Conservation (phyloP, 2,888 invertebrate genomes). For the Drosophila aldrichi region DNA sequence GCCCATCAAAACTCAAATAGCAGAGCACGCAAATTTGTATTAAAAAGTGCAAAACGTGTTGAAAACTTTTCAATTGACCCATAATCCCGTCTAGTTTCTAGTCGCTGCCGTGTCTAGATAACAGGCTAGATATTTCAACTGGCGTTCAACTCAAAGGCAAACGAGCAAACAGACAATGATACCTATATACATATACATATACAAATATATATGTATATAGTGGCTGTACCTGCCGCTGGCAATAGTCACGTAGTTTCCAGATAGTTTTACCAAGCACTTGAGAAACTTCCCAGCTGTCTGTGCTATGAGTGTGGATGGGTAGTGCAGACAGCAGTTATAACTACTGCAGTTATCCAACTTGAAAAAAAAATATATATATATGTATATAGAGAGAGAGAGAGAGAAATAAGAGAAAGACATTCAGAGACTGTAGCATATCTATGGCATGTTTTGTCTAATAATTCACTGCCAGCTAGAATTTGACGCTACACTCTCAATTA, state of each 20-base stretch:
- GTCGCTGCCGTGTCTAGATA: slow-evolving; percentile 17
- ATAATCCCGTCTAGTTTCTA: slow-evolving; percentile 10
- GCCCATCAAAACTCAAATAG: neutral
- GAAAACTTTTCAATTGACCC: slow-evolving; percentile 22
- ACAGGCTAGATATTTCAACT: slow-evolving; percentile 60
- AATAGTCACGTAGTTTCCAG: slow-evolving; percentile 63
- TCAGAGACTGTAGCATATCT: neutral
- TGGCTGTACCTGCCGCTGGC: slow-evolving; percentile 59
- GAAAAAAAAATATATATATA: too few species aligned
- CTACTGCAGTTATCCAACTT: slow-evolving; percentile 16
- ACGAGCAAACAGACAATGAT: slow-evolving; percentile 65
- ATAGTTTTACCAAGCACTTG: slow-evolving; percentile 69
- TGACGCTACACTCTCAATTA: slow-evolving; percentile 68
- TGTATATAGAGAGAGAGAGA: too few species aligned
- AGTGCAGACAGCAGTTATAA: slow-evolving; percentile 13
- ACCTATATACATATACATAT: slow-evolving; percentile 28
- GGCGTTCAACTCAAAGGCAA: slow-evolving; percentile 35
- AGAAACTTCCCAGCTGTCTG: slow-evolving; percentile 42
- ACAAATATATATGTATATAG: slow-evolving; percentile 8
- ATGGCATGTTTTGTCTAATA: slow-evolving; percentile 6
- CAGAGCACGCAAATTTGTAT: neutral
- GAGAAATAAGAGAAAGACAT: neutral
- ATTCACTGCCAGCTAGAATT: slow-evolving; percentile 39
- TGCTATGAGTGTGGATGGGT: neutral
- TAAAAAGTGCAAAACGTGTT: neutral